Evolutionary conservation across 2,797 vertebrate species (phyloP), one percentile per base, ranked within the genome.

Genomic region (Crypturellus tataupa): DNA sequence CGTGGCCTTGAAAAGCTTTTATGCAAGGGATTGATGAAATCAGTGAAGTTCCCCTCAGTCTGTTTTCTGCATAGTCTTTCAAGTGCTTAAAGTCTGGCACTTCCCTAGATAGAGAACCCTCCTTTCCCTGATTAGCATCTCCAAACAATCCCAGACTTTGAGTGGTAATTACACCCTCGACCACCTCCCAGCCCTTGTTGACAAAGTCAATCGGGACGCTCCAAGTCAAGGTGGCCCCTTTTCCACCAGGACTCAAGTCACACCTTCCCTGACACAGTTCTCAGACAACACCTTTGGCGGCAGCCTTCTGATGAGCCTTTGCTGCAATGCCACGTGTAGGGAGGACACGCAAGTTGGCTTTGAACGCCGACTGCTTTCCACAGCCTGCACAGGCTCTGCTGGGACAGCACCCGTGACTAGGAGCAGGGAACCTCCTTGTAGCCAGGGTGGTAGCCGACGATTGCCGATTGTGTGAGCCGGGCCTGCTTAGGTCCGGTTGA

Each of bases 271-370:
- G 65, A 84, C 62, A 51, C 10, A 9, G 1, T n/a, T 59, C 71
- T 88, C 49, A 33, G 68, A 80, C 9, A 40, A 78, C 80, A 64
- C 6, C n/a, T 94, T 56, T 53, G 47, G 71, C 35, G 87, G 20
- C 0, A 0, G 21, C 78, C 65, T 42, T 1, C 3, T 0, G 5
- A 82, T 49, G 67, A 72, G 59, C 13, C 13, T 85, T 71, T n/a
- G 27, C 39, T 0, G 0, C 51, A 53, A 60, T 6, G 16, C 53
- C 53, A n/a, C 53, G 18, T 11, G 53, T 29, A 73, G 77, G 77
- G 80, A 6, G n/a, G 37, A 58, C 0, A 1, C 16, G 3, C 0
- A 0, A 51, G 31, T 16, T 3, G 18, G 39, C 72, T 9, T 9
- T 10, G 53, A 91, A 49, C n/a, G 27, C 21, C 0, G 0, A 1